Base-by-base conservation (phyloP, 1,140 invertebrate species). In the Caenorhabditis remanei region DNA sequence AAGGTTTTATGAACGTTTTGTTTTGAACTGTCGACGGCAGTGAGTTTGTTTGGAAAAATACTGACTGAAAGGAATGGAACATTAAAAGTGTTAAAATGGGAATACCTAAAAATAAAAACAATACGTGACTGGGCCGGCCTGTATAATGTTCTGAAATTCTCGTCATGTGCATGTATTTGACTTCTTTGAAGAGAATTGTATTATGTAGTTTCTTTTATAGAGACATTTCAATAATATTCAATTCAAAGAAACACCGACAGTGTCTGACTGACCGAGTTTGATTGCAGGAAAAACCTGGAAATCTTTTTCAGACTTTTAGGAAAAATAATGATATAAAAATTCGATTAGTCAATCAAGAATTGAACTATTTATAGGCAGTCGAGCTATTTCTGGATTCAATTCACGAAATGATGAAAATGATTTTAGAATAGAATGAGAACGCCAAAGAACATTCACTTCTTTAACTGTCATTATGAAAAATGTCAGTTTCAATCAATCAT, bases 351-450 rank as follows among this genome's bases (percentile, higher is more conserved):
- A 40, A 63, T 63, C 61, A 63, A 40, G 24, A 63, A 40, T 40
- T 5, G 9, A 16, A 13, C 61, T 63, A 63, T 63, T 63, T 63
- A 63, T 63, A 63, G 61, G 24, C n/a, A 4, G 9, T 4, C 11
- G n/a, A 63, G 21, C 61, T 63, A 63, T 63, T 63, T 63, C 24
- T 19, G 61, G 61, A 63, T 63, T 32, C 24, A 32, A 40, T 58
- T 58, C 56, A 21, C 3, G 8, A 8, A 32, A 32, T 40, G 61
- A 63, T 32, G 24, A 63, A 58, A 58, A 13, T 1, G 9, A 53
- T 1, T 16, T 53, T 13, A 53, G 4, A 53, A 53, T 53, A 53
- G 50, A 32, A 32, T 32, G 50, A 13, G 50, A 53, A 53, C 50
- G 4, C 50, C 50, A 53, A 1, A 4, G 50, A 53, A 4, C 50